Conservation (phyloP, 2,888 invertebrate species). For the Carcina quercana region DNA sequence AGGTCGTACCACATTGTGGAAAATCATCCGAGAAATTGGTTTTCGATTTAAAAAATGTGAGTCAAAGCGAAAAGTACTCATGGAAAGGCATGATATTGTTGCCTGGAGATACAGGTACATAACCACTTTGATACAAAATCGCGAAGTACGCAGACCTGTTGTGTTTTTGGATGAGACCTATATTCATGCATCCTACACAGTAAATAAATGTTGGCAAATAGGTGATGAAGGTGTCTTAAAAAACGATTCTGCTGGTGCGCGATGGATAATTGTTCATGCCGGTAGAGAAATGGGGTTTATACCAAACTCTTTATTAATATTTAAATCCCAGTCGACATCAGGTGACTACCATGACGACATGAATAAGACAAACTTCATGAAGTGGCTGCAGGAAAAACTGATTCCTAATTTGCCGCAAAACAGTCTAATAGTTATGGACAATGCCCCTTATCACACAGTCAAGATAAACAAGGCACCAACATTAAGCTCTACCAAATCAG, state of each 20-base stretch:
- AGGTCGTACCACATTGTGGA: too few species aligned
- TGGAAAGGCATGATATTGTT: constrained; percentile 11
- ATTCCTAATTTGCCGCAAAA: constrained; percentile 11
- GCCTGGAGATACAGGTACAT: constrained; percentile 11
- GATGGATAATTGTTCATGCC: constrained; percentile 9
- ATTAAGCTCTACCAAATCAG: too few species aligned
- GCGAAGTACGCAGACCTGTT: constrained; percentile 13
- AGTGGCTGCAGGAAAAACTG: constrained; percentile 13
- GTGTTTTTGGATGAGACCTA: constrained; percentile 26
- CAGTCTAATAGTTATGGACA: constrained; percentile 8
- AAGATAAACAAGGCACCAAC: constrained; percentile 9
- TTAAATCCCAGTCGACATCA: background rate
- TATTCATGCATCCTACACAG: constrained; percentile 18
- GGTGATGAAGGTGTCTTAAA: background rate
- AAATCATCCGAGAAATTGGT: constrained; percentile 9
- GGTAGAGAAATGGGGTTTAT: constrained; percentile 7
- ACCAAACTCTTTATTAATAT: constrained; percentile 1
- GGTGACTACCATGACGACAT: constrained; percentile 12
- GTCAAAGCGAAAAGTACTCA: constrained; percentile 7
- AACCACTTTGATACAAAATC: constrained; percentile 1
- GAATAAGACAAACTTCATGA: constrained; percentile 12
- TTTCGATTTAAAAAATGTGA: constrained; percentile 13
- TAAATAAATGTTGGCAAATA: constrained; percentile 22
- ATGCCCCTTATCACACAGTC: constrained; percentile 10
- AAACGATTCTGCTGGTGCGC: background rate